Percentiles rank a stretch among this genome's conserved stretches.
Conservation (phyloP, 92 coral and sea anemone genomes). For the Nematostella vectensis region DNA sequence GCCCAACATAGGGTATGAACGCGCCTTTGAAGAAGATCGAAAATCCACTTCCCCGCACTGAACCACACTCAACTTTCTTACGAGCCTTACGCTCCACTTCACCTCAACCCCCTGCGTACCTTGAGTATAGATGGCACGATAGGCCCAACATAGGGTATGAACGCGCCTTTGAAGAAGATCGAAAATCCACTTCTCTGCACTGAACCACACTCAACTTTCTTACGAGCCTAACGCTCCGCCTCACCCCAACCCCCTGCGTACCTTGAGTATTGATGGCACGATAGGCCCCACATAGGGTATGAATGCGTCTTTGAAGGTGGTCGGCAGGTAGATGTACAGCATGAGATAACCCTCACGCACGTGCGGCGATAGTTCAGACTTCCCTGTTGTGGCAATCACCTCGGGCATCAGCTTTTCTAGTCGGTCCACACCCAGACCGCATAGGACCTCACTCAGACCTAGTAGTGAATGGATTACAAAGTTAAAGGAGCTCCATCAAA, state of each 20-base stretch:
- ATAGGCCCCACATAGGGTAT: slow-evolving; percentile 80
- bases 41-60: too few relatives aligned
- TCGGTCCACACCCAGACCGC: slow-evolving; percentile 70
- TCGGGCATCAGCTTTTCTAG: slow-evolving; percentile 93
- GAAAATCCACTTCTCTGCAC: too few relatives aligned
- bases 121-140: slow-evolving; percentile 82
- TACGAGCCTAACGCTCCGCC: too few relatives aligned
- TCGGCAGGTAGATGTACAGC: slow-evolving; percentile 90
- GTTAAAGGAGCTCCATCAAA: too few relatives aligned
- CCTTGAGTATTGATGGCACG: slow-evolving; percentile 87
- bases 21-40: slow-evolving; percentile 75
- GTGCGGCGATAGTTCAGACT: slow-evolving; percentile 78
- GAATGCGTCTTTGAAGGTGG: slow-evolving; percentile 75
- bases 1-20: slow-evolving; percentile 80
- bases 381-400: slow-evolving; percentile 84
- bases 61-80: too few relatives aligned
- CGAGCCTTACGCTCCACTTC: too few relatives aligned
- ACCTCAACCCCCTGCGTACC: slow-evolving; percentile 23
- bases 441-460: slow-evolving; percentile 96
- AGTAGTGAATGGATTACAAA: too few relatives aligned
- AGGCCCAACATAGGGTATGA: slow-evolving; percentile 79
- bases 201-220: too few relatives aligned
- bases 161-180: slow-evolving; percentile 66
- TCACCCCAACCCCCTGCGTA: slow-evolving; percentile 1
- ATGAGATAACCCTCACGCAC: slow-evolving; percentile 92